A percentile compares a stretch with the other conserved stretches of the same genome.
Conservation (phyloP, 2,888 invertebrate species). For the Rhagium mordax region DNA sequence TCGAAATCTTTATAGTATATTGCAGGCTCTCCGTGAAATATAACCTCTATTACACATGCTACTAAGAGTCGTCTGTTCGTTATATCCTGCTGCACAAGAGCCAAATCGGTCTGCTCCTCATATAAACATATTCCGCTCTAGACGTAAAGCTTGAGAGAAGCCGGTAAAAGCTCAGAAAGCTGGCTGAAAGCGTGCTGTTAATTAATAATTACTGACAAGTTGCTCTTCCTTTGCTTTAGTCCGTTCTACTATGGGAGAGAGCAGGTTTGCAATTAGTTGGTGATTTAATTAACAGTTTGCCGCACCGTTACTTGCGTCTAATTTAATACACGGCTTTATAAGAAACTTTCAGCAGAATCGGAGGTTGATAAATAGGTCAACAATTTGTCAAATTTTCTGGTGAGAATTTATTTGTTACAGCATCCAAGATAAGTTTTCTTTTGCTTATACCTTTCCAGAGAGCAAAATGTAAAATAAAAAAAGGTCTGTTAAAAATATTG, state of each 20-base stretch:
- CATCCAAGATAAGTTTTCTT: too few relatives aligned
- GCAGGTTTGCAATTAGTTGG: constrained; percentile 63
- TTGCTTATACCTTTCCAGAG: too few relatives aligned
- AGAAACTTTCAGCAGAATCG: constrained; percentile 46
- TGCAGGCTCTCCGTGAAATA: constrained; percentile 51
- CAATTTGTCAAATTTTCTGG: constrained; percentile 9
- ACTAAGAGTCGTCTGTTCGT: constrained; percentile 41
- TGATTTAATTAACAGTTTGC: constrained; percentile 67
- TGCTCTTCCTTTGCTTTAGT: constrained; percentile 71
- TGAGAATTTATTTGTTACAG: background rate
- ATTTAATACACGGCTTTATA: constrained; percentile 56
- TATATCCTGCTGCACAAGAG: constrained; percentile 41
- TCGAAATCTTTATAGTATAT: constrained; percentile 68
- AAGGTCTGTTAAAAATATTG: too few relatives aligned
- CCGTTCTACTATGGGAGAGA: constrained; percentile 62
- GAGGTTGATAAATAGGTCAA: constrained; percentile 31
- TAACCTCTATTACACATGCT: constrained; percentile 55
- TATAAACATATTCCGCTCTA: constrained; percentile 68
- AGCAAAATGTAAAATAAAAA: too few relatives aligned
- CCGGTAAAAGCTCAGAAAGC: constrained; percentile 73
- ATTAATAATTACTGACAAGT: constrained; percentile 73
- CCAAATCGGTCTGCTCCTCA: constrained; percentile 57
- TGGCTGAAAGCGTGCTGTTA: constrained; percentile 72
- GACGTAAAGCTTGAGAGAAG: constrained; percentile 68
- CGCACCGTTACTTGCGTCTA: constrained; percentile 63